phyloP scores from a whole-genome alignment of 1,140 invertebrate genomes.

The Conopomorpha cramerella region DNA sequence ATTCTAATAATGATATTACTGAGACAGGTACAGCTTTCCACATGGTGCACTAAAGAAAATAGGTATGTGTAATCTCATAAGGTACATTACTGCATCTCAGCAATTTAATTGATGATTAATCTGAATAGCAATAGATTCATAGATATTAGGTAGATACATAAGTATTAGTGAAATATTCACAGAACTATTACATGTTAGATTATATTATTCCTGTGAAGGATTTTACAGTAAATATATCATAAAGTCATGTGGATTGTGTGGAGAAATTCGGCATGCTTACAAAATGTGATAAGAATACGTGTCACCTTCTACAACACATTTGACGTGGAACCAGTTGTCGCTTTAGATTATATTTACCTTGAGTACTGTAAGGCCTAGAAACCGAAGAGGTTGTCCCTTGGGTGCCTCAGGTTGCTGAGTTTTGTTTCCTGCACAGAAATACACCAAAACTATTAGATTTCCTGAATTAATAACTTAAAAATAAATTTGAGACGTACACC shows the following conservation, averaged over 20 bases:
- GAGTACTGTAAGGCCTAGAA: constrained; percentile 51
- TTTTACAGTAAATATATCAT: too few species aligned
- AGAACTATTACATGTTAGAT: background rate
- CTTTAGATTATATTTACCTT: constrained; percentile 28
- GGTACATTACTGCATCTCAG: too few species aligned
- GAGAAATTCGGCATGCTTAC: constrained; percentile 7
- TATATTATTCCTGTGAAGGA: background rate
- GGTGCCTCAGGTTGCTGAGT: constrained; percentile 39
- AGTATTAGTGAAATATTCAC: background rate
- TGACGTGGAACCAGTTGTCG: constrained; percentile 49
- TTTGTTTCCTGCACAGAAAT: constrained; percentile 34
- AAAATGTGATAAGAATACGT: constrained; percentile 47
- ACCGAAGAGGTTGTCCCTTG: constrained; percentile 36
- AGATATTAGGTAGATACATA: background rate
- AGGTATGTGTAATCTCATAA: too few species aligned
- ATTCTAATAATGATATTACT: too few species aligned
- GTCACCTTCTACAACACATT: constrained; percentile 55
- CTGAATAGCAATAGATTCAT: background rate
- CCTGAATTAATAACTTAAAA: constrained; percentile 19
- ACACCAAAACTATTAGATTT: constrained; percentile 11
- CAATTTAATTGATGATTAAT: background rate
- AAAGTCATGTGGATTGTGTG: background rate
- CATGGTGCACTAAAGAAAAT: too few species aligned
- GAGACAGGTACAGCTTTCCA: too few species aligned
- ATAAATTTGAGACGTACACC: constrained; percentile 8